Evolutionary conservation across 2,797 vertebrate species (phyloP).

Genomic region (Arnoldichthys spilopterus): DNA sequence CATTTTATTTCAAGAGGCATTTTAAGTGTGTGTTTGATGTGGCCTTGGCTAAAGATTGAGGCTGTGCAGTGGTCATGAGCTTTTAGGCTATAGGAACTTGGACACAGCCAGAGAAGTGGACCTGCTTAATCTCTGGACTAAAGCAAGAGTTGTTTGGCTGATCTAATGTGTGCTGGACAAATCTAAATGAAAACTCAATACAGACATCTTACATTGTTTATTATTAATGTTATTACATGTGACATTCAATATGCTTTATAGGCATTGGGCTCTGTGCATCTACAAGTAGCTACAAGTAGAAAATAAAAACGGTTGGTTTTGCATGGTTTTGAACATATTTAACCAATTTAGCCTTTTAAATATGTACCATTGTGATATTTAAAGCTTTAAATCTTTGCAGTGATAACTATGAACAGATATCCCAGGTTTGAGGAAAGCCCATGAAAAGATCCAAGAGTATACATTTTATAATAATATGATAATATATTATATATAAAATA

Average conservation of each 20-base stretch:
- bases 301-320: neutral
- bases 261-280: neutral
- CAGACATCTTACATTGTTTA: neutral
- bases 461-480: slow-evolving; percentile 56
- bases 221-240: neutral
- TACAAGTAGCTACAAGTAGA: neutral
- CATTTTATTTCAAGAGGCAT: slow-evolving; percentile 29
- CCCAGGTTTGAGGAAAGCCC: slow-evolving; percentile 42
- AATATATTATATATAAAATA: too few relatives aligned
- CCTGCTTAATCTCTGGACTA: neutral
- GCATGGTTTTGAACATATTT: neutral
- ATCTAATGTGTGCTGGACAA: neutral
- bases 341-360: neutral
- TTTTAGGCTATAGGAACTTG: slow-evolving; percentile 43
- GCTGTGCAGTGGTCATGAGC: neutral
- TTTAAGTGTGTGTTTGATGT: slow-evolving; percentile 50
- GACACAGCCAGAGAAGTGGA: slow-evolving; percentile 24
- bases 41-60: slow-evolving; percentile 6
- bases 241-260: neutral
- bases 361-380: neutral
- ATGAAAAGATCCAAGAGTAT: neutral
- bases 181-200: neutral
- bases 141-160: neutral
- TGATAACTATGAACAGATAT: slow-evolving; percentile 19
- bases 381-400: neutral